phyloP scores from a whole-genome alignment of 2,797 vertebrate species.

The Lindbergichthys nudifrons region DNA sequence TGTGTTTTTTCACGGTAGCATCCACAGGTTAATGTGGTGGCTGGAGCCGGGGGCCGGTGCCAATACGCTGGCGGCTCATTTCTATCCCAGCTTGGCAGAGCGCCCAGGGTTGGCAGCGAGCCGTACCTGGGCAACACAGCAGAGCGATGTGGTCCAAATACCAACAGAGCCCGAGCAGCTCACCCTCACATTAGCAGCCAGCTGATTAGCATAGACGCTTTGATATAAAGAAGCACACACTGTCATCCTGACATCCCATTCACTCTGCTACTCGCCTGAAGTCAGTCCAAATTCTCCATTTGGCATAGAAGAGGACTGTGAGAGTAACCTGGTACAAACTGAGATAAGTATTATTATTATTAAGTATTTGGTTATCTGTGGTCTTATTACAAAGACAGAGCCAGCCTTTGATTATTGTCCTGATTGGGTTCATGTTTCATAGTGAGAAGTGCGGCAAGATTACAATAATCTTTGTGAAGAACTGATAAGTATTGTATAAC shows the following conservation, averaged over 20 bases:
- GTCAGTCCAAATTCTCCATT: conserved; percentile 55
- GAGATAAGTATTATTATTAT: conserved; percentile 26
- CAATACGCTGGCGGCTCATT: conserved; percentile 44
- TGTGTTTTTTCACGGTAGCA: conserved; percentile 40
- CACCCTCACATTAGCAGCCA: conserved; percentile 68
- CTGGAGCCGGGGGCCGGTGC: conserved; percentile 34
- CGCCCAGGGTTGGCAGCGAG: conserved; percentile 59
- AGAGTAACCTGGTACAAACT: conserved; percentile 28
- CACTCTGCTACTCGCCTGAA: conserved; percentile 46
- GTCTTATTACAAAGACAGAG: conserved; percentile 24
- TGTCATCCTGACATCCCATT: conserved; percentile 50
- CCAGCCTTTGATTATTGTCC: neutral
- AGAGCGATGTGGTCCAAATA: conserved; percentile 67
- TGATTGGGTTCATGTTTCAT: neutral
- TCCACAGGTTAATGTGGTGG: conserved; percentile 62
- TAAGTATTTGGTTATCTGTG: conserved; percentile 38
- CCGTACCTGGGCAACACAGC: conserved; percentile 63
- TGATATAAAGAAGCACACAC: conserved; percentile 71
- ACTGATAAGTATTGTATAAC: neutral
- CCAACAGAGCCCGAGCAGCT: conserved; percentile 64
- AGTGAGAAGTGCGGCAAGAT: neutral
- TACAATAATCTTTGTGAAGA: conserved; percentile 4
- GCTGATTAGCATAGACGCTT: conserved; percentile 74
- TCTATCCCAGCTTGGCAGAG: conserved; percentile 57
- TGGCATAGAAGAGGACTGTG: conserved; percentile 43